These are phyloP conservation scores for Sinosuthora webbiana DNA, from an alignment of 2,113 vertebrate species.

Conservation along the genomic window DNA sequence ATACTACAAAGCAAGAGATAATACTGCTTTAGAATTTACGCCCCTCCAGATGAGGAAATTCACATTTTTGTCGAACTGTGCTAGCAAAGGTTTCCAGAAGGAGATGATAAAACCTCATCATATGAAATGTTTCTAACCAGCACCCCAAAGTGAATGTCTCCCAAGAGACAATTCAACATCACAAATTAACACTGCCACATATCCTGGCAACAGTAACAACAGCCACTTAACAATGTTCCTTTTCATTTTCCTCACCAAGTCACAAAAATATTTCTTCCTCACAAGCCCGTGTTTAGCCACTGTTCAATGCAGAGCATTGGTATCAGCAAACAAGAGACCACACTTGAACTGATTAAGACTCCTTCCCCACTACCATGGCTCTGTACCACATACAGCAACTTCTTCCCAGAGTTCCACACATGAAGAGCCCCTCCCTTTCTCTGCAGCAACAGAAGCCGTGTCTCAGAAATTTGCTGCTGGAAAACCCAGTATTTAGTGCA, in stretches of 20 bases:
- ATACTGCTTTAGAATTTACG: not conserved
- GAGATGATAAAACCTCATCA: not conserved
- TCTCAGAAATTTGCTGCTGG: not conserved
- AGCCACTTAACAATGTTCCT: not conserved
- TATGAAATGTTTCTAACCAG: not conserved
- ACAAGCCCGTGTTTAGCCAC: not conserved
- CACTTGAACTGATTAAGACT: not conserved
- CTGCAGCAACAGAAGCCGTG: not conserved
- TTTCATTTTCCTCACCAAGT: not conserved
- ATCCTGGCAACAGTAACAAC: conserved; percentile 29
- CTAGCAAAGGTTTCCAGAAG: not conserved
- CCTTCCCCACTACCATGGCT: not conserved
- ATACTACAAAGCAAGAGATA: not conserved
- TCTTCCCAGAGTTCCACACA: not conserved
- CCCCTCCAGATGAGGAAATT: not conserved
- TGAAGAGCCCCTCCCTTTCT: not conserved
- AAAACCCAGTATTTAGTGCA: not conserved
- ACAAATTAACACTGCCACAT: not conserved
- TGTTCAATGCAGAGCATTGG: not conserved
- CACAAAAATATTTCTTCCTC: not conserved
- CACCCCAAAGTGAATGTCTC: not conserved
- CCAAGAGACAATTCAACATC: not conserved
- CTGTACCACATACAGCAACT: not conserved
- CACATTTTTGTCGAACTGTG: not conserved
- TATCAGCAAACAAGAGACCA: not conserved